Base-by-base conservation (phyloP, 2,113 vertebrate species). In the human region DNA sequence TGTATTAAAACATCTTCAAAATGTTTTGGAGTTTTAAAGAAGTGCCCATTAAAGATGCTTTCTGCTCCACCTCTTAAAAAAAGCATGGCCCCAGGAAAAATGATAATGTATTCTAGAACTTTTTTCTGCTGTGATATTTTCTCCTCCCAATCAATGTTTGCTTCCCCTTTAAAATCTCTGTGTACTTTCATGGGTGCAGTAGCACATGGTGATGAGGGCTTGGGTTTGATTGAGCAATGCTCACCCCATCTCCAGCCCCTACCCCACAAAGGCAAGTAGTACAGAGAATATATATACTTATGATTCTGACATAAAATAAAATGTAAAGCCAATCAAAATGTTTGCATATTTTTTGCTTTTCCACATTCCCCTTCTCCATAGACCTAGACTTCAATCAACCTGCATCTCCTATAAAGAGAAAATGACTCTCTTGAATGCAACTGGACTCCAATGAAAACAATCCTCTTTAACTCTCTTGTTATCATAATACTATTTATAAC, bases 1-100 rank as follows among this genome's bases (percentile, higher is more conserved):
- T 50, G 48, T 84, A 75, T 94, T 72, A 88, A 95, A 87, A 97
- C n/a, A 87, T 45, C 52, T 64, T 94, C 38, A 16, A 88, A 85
- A 78, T 45, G 78, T 68, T 88, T 64, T 17, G 38, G 66, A 30
- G n/a, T 50, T 90, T 81, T 66, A 64, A 89, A 85, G 38, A 87
- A 55, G 23, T 70, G 50, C 10, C 55, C 45, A 88, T 64, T 75
- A n/a, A 93, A 75, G 30, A 50, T n/a, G 27, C 43, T 75, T 72
- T 70, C 14, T 55, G 64, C 4, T 81, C 57, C 11, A 30, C 16
- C 48, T n/a, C 32, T 64, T 59, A 80, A 92, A 27, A 68, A 84
- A 92, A 14, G 32, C 43, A 59, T 17, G 38, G 50, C 38, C 23
- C 45, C 1, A 70, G 68, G 35, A 72, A 87, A 90, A 61, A 70